Conservation (phyloP, 1,140 invertebrate genomes). For the Drosophila micromelanica region DNA sequence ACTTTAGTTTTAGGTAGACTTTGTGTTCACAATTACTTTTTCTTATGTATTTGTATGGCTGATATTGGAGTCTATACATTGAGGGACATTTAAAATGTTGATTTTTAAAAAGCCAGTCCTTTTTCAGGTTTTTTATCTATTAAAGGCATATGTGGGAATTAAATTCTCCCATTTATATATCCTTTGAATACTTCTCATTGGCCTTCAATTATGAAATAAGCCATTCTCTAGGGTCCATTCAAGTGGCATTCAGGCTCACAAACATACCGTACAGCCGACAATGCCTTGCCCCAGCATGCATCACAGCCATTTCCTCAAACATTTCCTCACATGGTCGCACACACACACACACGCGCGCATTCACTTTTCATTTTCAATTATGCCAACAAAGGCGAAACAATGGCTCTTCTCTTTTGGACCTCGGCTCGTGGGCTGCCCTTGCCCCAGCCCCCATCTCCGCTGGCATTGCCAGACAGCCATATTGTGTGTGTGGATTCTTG, state of each 20-base stretch:
- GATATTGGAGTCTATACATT: too few species aligned
- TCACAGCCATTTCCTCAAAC: constrained; percentile 20
- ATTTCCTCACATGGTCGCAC: constrained; percentile 4
- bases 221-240: constrained; percentile 23
- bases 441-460: neutral
- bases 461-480: constrained; percentile 11
- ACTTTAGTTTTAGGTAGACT: too few species aligned
- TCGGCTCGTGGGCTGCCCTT: constrained; percentile 10
- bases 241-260: constrained; percentile 25
- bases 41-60: too few species aligned
- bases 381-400: constrained; percentile 59
- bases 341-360: constrained; percentile 20
- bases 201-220: constrained; percentile 40
- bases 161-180: neutral
- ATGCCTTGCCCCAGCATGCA: constrained; percentile 14
- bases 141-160: too few species aligned
- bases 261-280: constrained; percentile 9
- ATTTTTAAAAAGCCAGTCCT: too few species aligned
- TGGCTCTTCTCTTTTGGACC: constrained; percentile 38
- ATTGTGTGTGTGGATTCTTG: constrained; percentile 13
- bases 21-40: too few species aligned
- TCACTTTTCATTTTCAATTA: constrained; percentile 77
- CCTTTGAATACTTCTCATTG: neutral
- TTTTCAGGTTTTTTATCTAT: too few species aligned
- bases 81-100: too few species aligned